These are phyloP conservation scores for Lacerta agilis DNA, from an alignment of 2,797 vertebrate species.

Conservation along the genomic window DNA sequence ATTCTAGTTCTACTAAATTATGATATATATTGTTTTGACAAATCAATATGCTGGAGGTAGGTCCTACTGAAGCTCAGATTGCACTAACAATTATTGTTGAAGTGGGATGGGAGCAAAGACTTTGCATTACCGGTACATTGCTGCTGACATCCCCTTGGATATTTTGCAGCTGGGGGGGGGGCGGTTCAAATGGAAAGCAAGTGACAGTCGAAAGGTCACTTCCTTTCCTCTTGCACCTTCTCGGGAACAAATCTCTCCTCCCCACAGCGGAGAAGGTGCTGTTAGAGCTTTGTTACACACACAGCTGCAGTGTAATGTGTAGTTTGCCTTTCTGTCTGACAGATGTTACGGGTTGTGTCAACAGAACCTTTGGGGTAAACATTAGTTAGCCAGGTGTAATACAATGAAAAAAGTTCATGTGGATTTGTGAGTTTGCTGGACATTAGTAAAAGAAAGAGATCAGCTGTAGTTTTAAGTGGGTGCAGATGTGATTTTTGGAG, in stretches of 20 bases:
- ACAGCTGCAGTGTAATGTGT: neutral
- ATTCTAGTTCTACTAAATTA: slow-evolving; percentile 8
- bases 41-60: rapidly evolving
- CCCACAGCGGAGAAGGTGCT: neutral
- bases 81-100: neutral
- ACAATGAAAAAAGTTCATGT: neutral
- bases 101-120: neutral
- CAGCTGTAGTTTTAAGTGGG: slow-evolving; percentile 72
- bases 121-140: neutral
- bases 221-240: neutral
- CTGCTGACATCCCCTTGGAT: neutral
- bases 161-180: neutral
- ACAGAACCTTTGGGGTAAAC: neutral
- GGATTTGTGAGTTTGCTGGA: slow-evolving; percentile 55
- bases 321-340: neutral
- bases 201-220: neutral
- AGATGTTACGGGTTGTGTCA: slow-evolving; percentile 21
- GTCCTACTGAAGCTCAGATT: neutral
- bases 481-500: slow-evolving; percentile 83
- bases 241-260: neutral
- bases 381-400: slow-evolving; percentile 41
- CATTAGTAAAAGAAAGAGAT: slow-evolving; percentile 70
- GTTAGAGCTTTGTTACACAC: neutral
- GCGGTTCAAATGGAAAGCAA: neutral
- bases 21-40: slow-evolving; percentile 12